Evolutionary conservation across 1,140 invertebrate species (phyloP).

Genomic region (Drosophila micromelanica): DNA sequence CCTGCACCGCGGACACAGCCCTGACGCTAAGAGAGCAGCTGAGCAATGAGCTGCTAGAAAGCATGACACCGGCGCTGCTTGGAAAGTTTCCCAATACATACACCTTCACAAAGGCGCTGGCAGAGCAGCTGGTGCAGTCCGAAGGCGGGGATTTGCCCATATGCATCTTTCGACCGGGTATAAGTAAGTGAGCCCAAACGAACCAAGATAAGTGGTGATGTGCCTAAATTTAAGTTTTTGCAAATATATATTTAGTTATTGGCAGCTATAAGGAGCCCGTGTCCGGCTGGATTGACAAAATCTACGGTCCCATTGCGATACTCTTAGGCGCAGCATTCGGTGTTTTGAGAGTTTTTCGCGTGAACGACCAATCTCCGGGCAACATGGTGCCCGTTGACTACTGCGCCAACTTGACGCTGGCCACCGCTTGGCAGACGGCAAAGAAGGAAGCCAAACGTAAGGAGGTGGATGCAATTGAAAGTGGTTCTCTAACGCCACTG

Average conservation of each 20-base stretch:
- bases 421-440: conserved; percentile 86
- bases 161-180: conserved; percentile 89
- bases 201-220: neutral
- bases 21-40: conserved; percentile 85
- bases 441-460: neutral
- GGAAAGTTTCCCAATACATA: conserved; percentile 93
- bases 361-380: conserved; percentile 86
- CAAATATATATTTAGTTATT: conserved; percentile 87
- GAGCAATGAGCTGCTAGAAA: conserved; percentile 87
- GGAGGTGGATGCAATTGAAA: neutral
- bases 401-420: conserved; percentile 90
- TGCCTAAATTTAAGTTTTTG: neutral
- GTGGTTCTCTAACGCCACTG: neutral
- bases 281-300: conserved; percentile 94
- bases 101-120: conserved; percentile 92
- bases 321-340: conserved; percentile 89
- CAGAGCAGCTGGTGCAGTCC: conserved; percentile 89
- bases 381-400: conserved; percentile 94
- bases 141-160: conserved; percentile 89
- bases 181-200: conserved; percentile 85
- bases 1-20: conserved; percentile 88
- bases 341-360: conserved; percentile 87
- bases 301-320: conserved; percentile 94
- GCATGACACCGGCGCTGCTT: conserved; percentile 88
- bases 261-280: conserved; percentile 91